phyloP scores from a whole-genome alignment of 2,888 invertebrate genomes.

The Plagodis dolabraria region DNA sequence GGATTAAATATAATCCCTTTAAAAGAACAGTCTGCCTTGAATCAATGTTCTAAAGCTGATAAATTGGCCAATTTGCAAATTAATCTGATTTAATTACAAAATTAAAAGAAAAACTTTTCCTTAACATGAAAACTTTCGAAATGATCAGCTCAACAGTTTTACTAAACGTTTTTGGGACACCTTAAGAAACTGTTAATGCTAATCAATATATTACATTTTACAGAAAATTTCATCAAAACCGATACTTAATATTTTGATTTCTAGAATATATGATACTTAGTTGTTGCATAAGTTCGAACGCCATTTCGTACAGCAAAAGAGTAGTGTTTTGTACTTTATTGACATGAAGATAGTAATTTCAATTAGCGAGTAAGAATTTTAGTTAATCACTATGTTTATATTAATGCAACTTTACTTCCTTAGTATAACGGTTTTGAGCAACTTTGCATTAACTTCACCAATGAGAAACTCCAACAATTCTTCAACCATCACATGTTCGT shows the following conservation, averaged over 20 bases:
- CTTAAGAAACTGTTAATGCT: background rate
- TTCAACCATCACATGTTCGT: constrained; percentile 99
- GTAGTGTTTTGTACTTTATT: too few relatives aligned
- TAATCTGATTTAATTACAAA: background rate
- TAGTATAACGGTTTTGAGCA: constrained; percentile 99
- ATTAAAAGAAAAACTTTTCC: constrained; percentile 2
- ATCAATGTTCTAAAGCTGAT: constrained; percentile 23
- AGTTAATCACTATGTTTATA: constrained; percentile 23
- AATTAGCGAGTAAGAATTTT: background rate
- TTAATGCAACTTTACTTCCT: constrained; percentile 71
- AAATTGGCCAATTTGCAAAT: constrained; percentile 19
- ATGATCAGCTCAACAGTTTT: constrained; percentile 9
- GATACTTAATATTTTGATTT: background rate
- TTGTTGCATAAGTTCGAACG: background rate
- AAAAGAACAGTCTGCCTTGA: constrained; percentile 26
- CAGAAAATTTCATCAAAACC: constrained; percentile 1
- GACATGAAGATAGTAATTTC: too few relatives aligned
- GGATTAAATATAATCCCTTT: constrained; percentile 4
- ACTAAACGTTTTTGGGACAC: constrained; percentile 10
- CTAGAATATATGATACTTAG: background rate
- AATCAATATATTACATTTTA: background rate
- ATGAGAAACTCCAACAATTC: constrained; percentile 99
- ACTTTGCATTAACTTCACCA: constrained; percentile 99
- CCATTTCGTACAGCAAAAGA: too few relatives aligned
- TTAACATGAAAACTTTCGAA: background rate